These are phyloP conservation scores for Scartelaos histophorus DNA, from an alignment of 2,113 vertebrate genomes.

Conservation along the genomic window DNA sequence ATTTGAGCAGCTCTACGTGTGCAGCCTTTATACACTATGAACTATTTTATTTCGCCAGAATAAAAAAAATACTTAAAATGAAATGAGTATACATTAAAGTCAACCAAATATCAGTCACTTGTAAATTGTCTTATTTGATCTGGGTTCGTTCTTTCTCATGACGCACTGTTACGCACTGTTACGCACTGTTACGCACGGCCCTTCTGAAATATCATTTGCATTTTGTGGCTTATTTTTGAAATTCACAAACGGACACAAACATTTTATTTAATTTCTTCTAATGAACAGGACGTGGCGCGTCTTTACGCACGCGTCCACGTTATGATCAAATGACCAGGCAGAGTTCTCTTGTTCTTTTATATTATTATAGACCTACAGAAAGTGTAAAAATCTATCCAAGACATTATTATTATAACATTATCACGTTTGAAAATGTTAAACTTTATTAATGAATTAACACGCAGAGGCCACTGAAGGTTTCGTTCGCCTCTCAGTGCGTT, in stretches of 20 bases:
- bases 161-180: background rate
- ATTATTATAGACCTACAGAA: background rate
- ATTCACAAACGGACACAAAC: background rate
- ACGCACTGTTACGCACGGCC: no score
- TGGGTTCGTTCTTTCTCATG: background rate
- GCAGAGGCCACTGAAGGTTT: background rate
- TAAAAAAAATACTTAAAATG: slow-evolving; percentile 35
- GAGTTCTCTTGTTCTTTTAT: no score
- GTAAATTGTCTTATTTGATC: background rate
- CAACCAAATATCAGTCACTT: slow-evolving; percentile 25
- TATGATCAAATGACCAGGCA: no score
- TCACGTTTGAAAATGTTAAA: no score
- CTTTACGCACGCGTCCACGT: background rate
- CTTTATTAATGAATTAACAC: no score
- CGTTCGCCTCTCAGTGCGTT: no score
- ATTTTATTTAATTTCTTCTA: background rate
- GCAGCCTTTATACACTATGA: slow-evolving; percentile 14
- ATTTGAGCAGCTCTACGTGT: background rate
- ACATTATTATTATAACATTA: background rate
- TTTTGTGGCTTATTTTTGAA: background rate
- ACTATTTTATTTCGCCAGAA: slow-evolving; percentile 38
- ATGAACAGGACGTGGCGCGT: no score
- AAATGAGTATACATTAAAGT: slow-evolving; percentile 58
- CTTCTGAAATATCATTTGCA: background rate
- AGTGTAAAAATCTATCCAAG: background rate